Evolutionary conservation across 1,140 invertebrate species (phyloP).

Genomic region (Zaprionus capensis): DNA sequence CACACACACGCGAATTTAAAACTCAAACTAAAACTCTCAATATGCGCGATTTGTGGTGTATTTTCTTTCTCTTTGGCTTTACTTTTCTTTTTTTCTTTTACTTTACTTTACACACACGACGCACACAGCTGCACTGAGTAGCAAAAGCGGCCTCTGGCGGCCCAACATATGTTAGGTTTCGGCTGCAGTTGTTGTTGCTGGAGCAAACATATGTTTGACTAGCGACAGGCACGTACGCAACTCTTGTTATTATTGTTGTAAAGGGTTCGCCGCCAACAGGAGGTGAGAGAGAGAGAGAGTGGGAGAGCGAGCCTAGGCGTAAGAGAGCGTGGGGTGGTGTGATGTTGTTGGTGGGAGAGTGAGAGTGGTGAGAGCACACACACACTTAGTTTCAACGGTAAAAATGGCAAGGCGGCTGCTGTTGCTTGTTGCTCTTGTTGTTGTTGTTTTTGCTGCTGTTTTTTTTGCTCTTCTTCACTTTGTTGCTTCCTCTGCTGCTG

Average conservation of each 20-base stretch:
- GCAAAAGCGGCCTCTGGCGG: slow-evolving; percentile 47
- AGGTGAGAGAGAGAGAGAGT: neutral
- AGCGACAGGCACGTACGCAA: slow-evolving; percentile 40
- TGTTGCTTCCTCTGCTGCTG: neutral
- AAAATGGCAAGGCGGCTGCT: neutral
- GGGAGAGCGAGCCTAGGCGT: neutral
- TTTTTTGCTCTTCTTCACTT: neutral
- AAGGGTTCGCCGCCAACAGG: slow-evolving; percentile 1
- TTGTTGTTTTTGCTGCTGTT: slow-evolving; percentile 1
- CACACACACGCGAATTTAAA: neutral
- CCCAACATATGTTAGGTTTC: slow-evolving; percentile 47
- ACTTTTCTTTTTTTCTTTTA: slow-evolving; percentile 18
- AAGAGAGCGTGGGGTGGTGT: neutral
- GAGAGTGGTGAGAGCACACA: slow-evolving; percentile 2
- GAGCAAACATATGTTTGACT: slow-evolving; percentile 47
- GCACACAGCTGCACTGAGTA: slow-evolving; percentile 36
- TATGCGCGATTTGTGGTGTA: slow-evolving; percentile 8
- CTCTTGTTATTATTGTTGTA: neutral
- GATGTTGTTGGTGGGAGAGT: neutral
- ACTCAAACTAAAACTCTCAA: slow-evolving; percentile 1
- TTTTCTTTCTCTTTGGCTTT: slow-evolving; percentile 9
- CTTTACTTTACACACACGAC: slow-evolving; percentile 33
- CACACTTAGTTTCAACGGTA: neutral
- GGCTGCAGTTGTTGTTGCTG: slow-evolving; percentile 21
- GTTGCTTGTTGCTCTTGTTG: neutral